These are phyloP conservation scores for Drosophila meridionalis DNA, from an alignment of 2,888 invertebrate genomes.

Conservation along the genomic window DNA sequence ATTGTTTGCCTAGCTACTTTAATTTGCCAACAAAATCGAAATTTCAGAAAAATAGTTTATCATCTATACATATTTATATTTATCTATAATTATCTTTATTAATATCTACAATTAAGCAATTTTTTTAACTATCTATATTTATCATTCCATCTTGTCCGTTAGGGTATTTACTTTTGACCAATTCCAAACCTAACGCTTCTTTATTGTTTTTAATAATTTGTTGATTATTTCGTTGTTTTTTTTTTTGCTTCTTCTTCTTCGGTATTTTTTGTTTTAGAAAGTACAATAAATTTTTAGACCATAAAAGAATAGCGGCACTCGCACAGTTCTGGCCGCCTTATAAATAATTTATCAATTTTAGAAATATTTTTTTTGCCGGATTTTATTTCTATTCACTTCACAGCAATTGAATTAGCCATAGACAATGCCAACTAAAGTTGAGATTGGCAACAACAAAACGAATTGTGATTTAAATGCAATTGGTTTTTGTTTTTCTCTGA, in stretches of 20 bases:
- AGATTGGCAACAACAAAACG: conserved; percentile 34
- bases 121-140: not conserved
- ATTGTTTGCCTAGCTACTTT: not conserved
- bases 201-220: conserved; percentile 36
- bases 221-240: conserved; percentile 16
- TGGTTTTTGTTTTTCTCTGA: conserved; percentile 61
- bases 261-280: conserved; percentile 53
- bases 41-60: not conserved
- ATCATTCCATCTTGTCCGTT: not conserved
- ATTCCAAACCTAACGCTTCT: not conserved
- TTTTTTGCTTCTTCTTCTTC: not conserved
- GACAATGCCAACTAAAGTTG: conserved; percentile 47
- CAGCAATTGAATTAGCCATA: conserved; percentile 73
- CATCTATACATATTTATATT: not conserved
- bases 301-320: conserved; percentile 62
- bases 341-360: conserved; percentile 77
- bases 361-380: conserved; percentile 34
- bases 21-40: not conserved
- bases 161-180: conserved; percentile 4
- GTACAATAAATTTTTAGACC: conserved; percentile 73
- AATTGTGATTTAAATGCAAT: conserved; percentile 61
- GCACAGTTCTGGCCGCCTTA: conserved; percentile 45
- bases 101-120: not conserved
- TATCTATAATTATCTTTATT: not conserved
- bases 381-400: conserved; percentile 15